Evolutionary conservation across 2,113 vertebrate species (phyloP).

Genomic region (Variabilichromis moorii): DNA sequence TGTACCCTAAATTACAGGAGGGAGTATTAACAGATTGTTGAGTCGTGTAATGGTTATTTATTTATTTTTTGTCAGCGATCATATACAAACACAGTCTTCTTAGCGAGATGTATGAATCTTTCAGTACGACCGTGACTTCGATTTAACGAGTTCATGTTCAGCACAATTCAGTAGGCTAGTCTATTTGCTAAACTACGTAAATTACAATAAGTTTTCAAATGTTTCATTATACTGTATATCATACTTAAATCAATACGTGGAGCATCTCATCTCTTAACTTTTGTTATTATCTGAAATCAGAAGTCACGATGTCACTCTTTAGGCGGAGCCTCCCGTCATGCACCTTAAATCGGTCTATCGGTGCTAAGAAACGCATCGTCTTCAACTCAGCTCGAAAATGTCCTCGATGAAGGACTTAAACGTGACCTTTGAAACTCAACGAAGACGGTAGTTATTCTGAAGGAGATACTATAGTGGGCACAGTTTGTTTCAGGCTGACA

Average conservation of each 20-base stretch:
- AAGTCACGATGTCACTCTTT: not conserved
- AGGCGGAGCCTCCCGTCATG: not conserved
- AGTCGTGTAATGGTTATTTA: not conserved
- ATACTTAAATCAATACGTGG: not conserved
- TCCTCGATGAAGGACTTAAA: not conserved
- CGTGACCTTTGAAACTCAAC: not conserved
- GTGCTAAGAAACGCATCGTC: too few relatives aligned
- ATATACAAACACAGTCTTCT: not conserved
- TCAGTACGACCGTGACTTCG: not conserved
- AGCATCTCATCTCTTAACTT: not conserved
- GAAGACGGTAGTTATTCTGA: not conserved
- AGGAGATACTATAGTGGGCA: not conserved
- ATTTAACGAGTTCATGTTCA: not conserved
- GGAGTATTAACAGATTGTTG: not conserved
- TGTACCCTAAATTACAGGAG: not conserved
- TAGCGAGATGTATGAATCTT: not conserved
- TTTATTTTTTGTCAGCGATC: not conserved
- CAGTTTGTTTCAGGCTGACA: not conserved
- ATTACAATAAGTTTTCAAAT: not conserved
- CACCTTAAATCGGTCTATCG: not conserved
- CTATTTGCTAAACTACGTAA: not conserved
- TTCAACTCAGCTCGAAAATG: not conserved
- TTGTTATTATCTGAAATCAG: not conserved
- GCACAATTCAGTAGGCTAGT: fast-evolving
- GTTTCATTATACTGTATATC: not conserved